phyloP scores from a whole-genome alignment of 2,888 invertebrate genomes.

The Erebia aethiops region DNA sequence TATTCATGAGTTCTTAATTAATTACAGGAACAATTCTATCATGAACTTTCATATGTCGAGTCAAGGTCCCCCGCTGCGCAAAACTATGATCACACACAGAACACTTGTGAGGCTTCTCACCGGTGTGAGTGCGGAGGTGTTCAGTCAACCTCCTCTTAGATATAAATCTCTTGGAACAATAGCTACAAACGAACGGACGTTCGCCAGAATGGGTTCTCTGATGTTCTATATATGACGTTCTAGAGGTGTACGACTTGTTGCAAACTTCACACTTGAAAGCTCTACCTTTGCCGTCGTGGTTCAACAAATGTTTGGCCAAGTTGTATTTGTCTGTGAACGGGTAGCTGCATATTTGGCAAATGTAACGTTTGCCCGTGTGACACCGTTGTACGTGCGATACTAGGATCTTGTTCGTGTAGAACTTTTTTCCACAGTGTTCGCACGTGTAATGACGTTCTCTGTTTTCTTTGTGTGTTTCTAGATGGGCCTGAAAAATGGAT shows the following conservation, averaged over 20 bases:
- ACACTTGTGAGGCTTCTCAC: conserved; percentile 72
- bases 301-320: conserved; percentile 65
- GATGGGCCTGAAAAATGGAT: conserved; percentile 56
- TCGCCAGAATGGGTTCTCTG: conserved; percentile 75
- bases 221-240: conserved; percentile 63
- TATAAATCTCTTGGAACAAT: conserved; percentile 67
- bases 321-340: conserved; percentile 72
- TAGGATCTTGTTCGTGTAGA: conserved; percentile 64
- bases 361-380: conserved; percentile 64
- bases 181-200: conserved; percentile 62
- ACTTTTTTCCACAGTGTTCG: conserved; percentile 74
- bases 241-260: conserved; percentile 61
- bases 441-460: conserved; percentile 65
- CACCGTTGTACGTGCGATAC: conserved; percentile 59
- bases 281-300: conserved; percentile 62
- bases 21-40: conserved; percentile 46
- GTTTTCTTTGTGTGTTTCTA: conserved; percentile 70
- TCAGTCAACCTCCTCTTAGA: conserved; percentile 66
- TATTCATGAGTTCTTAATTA: background rate
- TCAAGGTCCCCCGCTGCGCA: conserved; percentile 70
- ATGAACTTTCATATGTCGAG: conserved; percentile 75
- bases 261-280: conserved; percentile 69
- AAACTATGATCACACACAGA: conserved; percentile 67
- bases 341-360: conserved; percentile 68
- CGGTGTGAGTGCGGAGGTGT: conserved; percentile 72